A percentile compares a stretch with the other conserved stretches of the same genome.
These are phyloP conservation scores for Dicerorhinus sumatrensis DNA, from an alignment of 2,113 vertebrate genomes.

Conservation along the genomic window DNA sequence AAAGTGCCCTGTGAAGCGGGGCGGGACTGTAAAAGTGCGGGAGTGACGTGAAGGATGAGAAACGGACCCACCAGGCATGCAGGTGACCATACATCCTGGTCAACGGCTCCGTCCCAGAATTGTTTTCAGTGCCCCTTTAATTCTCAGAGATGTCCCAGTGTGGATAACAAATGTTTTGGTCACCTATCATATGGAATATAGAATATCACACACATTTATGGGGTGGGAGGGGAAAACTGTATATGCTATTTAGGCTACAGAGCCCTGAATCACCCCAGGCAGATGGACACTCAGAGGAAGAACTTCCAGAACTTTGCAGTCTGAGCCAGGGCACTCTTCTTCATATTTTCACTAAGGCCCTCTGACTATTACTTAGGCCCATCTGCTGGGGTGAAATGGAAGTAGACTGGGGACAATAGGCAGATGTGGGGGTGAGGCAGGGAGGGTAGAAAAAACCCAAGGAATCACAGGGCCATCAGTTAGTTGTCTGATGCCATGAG, in stretches of 20 bases:
- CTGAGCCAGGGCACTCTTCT: background rate
- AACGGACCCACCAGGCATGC: background rate
- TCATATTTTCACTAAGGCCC: background rate
- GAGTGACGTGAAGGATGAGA: background rate
- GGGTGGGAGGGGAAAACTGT: background rate
- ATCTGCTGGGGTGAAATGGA: background rate
- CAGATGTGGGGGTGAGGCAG: background rate
- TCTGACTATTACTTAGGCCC: background rate
- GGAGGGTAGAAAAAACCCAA: background rate
- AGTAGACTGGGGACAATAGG: background rate
- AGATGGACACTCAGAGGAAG: background rate
- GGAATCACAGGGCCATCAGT: background rate
- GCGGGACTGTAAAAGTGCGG: background rate
- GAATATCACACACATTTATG: background rate
- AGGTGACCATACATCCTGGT: background rate
- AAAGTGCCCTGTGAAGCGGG: background rate
- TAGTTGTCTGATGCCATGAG: background rate
- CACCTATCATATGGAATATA: background rate
- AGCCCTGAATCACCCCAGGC: background rate
- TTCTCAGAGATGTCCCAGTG: background rate
- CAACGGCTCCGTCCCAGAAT: background rate
- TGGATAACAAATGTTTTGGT: background rate
- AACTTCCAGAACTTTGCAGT: background rate
- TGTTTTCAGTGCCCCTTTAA: background rate
- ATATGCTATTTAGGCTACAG: background rate